These are phyloP conservation scores for Crambe crambe DNA, from an alignment of 37 sponge, comb jelly and placozoan genomes.

Conservation along the genomic window DNA sequence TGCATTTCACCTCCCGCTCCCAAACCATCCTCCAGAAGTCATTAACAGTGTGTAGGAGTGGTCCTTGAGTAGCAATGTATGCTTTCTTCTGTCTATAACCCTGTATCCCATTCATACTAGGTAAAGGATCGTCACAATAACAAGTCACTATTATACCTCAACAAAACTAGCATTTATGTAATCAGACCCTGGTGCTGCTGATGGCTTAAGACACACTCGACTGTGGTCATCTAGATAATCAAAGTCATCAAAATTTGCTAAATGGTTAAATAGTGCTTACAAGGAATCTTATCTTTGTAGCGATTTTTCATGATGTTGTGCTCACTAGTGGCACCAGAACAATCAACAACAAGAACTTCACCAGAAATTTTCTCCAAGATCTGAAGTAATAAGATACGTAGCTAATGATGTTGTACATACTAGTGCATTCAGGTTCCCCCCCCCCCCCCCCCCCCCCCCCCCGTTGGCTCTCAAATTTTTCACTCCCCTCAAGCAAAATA, in stretches of 20 bases:
- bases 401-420: too few relatives aligned
- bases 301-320: conserved; percentile 56
- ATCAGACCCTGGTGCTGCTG: conserved; percentile 40
- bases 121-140: too few relatives aligned
- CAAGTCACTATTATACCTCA: conserved; percentile 19
- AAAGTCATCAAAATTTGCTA: background rate
- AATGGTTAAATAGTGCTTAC: conserved; percentile 35
- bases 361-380: conserved; percentile 19
- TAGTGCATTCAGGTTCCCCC: too few relatives aligned
- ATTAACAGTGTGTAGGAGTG: conserved; percentile 49
- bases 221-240: conserved; percentile 11
- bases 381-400: conserved; percentile 6
- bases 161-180: conserved; percentile 63
- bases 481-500: too few relatives aligned
- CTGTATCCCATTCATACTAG: background rate
- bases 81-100: conserved; percentile 30
- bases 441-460: too few relatives aligned
- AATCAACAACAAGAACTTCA: background rate
- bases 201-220: conserved; percentile 21
- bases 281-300: conserved; percentile 36
- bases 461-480: too few relatives aligned
- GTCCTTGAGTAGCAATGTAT: conserved; percentile 79
- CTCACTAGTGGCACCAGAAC: conserved; percentile 6
- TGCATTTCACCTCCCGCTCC: conserved; percentile 29
- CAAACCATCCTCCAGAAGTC: conserved; percentile 84